A percentile compares a stretch with the other conserved stretches of the same genome.
phyloP scores from a whole-genome alignment of 2,888 invertebrate species.

The Ferrisia virgata region DNA sequence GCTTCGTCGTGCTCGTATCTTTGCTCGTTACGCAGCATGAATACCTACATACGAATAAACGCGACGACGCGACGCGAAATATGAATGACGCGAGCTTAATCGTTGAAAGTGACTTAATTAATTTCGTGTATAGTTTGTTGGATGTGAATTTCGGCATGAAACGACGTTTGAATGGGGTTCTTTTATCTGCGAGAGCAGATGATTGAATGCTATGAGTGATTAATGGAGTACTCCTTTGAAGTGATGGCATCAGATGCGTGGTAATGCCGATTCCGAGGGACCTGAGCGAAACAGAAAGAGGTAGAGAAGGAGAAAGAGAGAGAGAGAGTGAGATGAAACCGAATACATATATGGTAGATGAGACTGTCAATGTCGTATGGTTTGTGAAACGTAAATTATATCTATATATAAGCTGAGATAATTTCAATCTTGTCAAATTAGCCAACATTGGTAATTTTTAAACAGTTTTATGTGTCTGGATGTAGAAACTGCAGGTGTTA shows the following conservation, averaged over 20 bases:
- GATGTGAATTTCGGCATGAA: not conserved
- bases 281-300: not conserved
- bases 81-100: not conserved
- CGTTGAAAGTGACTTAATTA: conserved; percentile 9
- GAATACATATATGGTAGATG: no score
- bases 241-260: not conserved
- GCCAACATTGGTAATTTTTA: no score
- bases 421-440: no score
- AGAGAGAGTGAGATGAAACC: not conserved
- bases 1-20: not conserved
- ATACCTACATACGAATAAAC: no score
- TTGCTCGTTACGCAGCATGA: not conserved
- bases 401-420: no score
- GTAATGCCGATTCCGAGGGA: not conserved
- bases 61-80: not conserved
- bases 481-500: no score
- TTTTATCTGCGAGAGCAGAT: not conserved
- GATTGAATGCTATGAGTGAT: not conserved
- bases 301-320: not conserved
- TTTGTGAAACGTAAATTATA: no score
- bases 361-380: no score
- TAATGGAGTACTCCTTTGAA: not conserved
- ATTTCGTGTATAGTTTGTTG: not conserved
- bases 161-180: not conserved
- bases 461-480: no score